Percentiles rank a stretch among this genome's conserved stretches.
phyloP scores from a whole-genome alignment of 2,797 vertebrate species.

The Anomalospiza imberbis region DNA sequence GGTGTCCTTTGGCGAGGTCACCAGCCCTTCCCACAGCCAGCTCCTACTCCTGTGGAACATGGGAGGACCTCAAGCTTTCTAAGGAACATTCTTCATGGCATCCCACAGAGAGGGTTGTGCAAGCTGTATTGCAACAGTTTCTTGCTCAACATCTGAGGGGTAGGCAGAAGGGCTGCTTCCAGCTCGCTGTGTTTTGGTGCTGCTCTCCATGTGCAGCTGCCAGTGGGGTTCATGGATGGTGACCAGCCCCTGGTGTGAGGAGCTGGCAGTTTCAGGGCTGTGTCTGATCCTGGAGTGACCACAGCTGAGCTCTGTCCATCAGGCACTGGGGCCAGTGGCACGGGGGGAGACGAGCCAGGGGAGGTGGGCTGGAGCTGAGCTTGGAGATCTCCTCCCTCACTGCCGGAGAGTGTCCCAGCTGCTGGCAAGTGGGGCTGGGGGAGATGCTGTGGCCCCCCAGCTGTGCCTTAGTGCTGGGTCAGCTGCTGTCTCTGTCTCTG shows the following conservation, averaged over 20 bases:
- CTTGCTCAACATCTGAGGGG: not conserved
- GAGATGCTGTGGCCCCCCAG: not conserved
- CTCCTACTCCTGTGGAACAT: not conserved
- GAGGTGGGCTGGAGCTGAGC: not conserved
- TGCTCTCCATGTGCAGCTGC: not conserved
- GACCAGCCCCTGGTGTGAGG: not conserved
- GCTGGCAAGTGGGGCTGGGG: fast-evolving
- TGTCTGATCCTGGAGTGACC: fast-evolving
- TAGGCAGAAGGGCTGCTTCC: not conserved
- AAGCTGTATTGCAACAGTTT: not conserved
- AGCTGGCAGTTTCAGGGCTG: not conserved
- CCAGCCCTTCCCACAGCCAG: not conserved
- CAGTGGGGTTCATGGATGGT: fast-evolving
- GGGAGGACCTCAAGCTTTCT: not conserved
- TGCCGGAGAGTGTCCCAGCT: not conserved
- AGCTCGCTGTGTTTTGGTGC: not conserved
- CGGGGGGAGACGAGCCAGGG: not conserved
- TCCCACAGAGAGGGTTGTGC: not conserved
- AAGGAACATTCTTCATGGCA: not conserved
- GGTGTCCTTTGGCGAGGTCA: not conserved
- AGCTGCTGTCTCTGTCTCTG: not conserved
- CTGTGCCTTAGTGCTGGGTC: fast-evolving
- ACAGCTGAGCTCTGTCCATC: not conserved
- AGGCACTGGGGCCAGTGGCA: fast-evolving
- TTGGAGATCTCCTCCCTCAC: not conserved